Conservation (phyloP, 2,888 invertebrate genomes). For the Trissolcus brochymenae region DNA sequence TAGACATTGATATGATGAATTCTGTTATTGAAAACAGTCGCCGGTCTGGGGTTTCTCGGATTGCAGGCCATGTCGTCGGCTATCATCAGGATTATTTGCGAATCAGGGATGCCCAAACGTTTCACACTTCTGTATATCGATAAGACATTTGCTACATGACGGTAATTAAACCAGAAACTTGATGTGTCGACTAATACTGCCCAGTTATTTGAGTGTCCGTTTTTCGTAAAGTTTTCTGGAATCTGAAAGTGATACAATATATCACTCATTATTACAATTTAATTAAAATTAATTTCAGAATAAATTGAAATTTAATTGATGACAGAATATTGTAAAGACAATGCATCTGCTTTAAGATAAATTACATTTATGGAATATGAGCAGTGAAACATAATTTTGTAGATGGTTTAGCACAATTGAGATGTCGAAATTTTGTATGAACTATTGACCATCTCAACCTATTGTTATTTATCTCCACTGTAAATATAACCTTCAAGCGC, state of each 20-base stretch:
- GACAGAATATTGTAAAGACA: too few relatives aligned
- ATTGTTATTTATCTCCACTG: background rate
- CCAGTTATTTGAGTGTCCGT: constrained; percentile 98
- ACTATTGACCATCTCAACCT: too few relatives aligned
- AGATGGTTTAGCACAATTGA: too few relatives aligned
- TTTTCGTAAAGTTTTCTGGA: constrained; percentile 79
- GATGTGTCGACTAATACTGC: constrained; percentile 99
- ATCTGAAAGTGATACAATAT: constrained; percentile 67
- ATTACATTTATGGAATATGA: background rate
- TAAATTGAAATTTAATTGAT: background rate
- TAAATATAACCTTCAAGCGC: background rate
- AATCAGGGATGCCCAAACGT: constrained; percentile 98
- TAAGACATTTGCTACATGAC: constrained; percentile 98
- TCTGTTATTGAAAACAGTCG: constrained; percentile 98
- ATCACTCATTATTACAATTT: background rate
- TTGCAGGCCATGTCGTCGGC: constrained; percentile 99
- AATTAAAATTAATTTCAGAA: background rate
- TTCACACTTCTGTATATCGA: constrained; percentile 99
- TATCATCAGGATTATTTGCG: constrained; percentile 99
- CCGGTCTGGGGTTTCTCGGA: constrained; percentile 97
- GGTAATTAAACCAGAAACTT: constrained; percentile 99
- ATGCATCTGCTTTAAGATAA: background rate
- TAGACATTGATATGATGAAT: constrained; percentile 99
- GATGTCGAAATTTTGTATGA: too few relatives aligned
- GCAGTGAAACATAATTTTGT: too few relatives aligned